A percentile compares a stretch with the other conserved stretches of the same genome.
Conservation (phyloP, 1,140 invertebrate genomes). For the Himalopsyche phryganea region DNA sequence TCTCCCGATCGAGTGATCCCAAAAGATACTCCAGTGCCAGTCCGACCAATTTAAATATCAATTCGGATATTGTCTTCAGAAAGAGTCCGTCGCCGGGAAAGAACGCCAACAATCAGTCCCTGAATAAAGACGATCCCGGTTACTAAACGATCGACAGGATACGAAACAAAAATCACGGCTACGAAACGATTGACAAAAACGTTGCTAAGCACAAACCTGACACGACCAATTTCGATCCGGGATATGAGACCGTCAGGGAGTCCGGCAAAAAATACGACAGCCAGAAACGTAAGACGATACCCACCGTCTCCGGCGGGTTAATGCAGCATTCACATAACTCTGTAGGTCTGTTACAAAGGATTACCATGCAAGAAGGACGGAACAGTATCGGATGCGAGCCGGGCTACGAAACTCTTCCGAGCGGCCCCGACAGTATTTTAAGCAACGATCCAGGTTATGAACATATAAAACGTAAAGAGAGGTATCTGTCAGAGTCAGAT, state of each 20-base stretch:
- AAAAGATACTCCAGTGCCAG: constrained; percentile 28
- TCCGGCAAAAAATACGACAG: constrained; percentile 37
- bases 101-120: constrained; percentile 21
- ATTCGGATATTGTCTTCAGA: constrained; percentile 5
- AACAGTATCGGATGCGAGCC: constrained; percentile 36
- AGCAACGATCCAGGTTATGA: constrained; percentile 64
- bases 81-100: constrained; percentile 34
- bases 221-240: constrained; percentile 51
- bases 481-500: constrained; percentile 59
- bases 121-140: constrained; percentile 46
- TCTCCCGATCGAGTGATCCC: constrained; percentile 22
- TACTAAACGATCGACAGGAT: constrained; percentile 51
- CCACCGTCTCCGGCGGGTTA: constrained; percentile 15
- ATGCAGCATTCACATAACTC: constrained; percentile 26
- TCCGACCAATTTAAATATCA: constrained; percentile 11
- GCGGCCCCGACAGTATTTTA: constrained; percentile 55
- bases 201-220: constrained; percentile 40
- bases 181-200: constrained; percentile 49
- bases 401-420: constrained; percentile 46
- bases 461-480: constrained; percentile 50
- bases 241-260: constrained; percentile 60
- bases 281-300: constrained; percentile 28
- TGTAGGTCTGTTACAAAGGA: constrained; percentile 19
- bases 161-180: constrained; percentile 47
- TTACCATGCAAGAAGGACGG: constrained; percentile 22